Percentiles rank a stretch among this genome's conserved stretches.
phyloP scores from a whole-genome alignment of 1,140 invertebrate genomes.

The Adelges cooleyi region DNA sequence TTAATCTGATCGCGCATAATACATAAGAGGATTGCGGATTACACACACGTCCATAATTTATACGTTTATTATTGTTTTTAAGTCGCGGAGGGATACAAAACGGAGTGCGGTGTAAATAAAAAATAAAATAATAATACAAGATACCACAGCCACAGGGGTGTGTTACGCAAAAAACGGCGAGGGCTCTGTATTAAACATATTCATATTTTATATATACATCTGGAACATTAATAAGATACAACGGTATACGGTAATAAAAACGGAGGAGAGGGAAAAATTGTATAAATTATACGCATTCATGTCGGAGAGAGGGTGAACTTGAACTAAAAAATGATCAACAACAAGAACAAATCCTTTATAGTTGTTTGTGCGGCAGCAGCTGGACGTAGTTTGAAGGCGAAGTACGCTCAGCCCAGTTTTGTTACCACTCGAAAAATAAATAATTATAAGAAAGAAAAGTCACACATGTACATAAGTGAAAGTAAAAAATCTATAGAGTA shows the following conservation, averaged over 20 bases:
- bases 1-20: not conserved
- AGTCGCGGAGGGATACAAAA: not conserved
- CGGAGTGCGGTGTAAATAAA: too few species aligned
- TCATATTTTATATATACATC: not conserved
- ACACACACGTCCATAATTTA: not conserved
- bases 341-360: conserved; percentile 15
- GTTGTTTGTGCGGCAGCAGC: conserved; percentile 6
- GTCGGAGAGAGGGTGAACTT: not conserved
- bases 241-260: not conserved
- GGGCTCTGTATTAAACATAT: not conserved
- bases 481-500: too few species aligned
- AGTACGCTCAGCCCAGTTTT: too few species aligned
- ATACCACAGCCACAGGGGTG: too few species aligned
- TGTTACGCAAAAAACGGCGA: not conserved
- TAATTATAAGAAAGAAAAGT: too few species aligned
- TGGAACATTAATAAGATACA: conserved; percentile 1
- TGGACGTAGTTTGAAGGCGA: not conserved
- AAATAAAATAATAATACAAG: too few species aligned
- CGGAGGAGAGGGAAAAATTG: not conserved
- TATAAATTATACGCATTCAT: conserved; percentile 3
- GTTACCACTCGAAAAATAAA: too few species aligned
- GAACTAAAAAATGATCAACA: not conserved
- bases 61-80: conserved; percentile 1
- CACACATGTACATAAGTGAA: too few species aligned
- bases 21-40: conserved; percentile 11